Percentiles rank a stretch among this genome's conserved stretches.
Evolutionary conservation across 2,113 vertebrate genomes (phyloP).

Genomic region (Ptychochromis oligacanthus): DNA sequence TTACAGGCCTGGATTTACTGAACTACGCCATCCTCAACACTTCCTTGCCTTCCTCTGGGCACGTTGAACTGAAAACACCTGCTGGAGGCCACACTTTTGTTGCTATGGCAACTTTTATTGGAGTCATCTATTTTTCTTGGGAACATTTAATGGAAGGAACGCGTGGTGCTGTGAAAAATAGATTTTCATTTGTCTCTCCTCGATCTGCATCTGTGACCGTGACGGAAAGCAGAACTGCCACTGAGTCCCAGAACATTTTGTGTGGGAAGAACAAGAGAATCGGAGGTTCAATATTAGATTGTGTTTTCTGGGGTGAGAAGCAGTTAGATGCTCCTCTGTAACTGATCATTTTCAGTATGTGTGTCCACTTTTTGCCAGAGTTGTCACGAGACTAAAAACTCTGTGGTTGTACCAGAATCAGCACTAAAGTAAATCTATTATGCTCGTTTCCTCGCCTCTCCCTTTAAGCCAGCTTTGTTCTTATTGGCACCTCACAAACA

Average conservation of each 20-base stretch:
- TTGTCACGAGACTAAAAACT: background rate
- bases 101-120: constrained; percentile 62
- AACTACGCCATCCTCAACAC: background rate
- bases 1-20: background rate
- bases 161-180: constrained; percentile 30
- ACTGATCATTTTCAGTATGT: background rate
- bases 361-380: background rate
- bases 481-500: constrained; percentile 4
- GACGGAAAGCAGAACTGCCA: background rate
- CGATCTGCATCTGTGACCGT: constrained; percentile 35
- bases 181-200: constrained; percentile 33
- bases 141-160: constrained; percentile 53
- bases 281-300: background rate
- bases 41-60: background rate
- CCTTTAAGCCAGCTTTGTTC: background rate
- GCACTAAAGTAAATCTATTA: too few relatives aligned
- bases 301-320: background rate
- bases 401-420: background rate
- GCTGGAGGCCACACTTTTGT: constrained; percentile 57
- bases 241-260: constrained; percentile 14
- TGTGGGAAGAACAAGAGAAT: background rate
- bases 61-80: constrained; percentile 48
- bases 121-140: constrained; percentile 48
- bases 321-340: background rate
- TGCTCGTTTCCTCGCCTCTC: background rate